Percentiles rank a stretch among this genome's conserved stretches.
Conservation (phyloP, 2,888 invertebrate genomes). For the Leptinotarsa haldemani region DNA sequence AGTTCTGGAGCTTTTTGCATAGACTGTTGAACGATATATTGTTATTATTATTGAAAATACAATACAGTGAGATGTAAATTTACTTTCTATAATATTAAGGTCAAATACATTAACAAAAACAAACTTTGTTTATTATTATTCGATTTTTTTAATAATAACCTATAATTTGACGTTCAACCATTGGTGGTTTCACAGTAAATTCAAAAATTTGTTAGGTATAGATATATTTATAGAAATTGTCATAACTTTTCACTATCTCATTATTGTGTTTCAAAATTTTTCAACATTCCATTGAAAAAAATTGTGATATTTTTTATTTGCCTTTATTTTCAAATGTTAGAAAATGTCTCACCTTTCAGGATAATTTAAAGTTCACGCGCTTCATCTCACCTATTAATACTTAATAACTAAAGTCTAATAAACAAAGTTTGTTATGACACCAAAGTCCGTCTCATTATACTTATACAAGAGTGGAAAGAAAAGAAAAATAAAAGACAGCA, state of each 20-base stretch:
- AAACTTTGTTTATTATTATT: constrained; percentile 46
- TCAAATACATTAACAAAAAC: constrained; percentile 36
- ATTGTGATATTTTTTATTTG: constrained; percentile 29
- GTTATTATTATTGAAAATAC: constrained; percentile 45
- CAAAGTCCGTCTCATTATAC: constrained; percentile 47
- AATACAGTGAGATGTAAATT: constrained; percentile 48
- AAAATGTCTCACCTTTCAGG: neutral
- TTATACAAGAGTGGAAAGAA: constrained; percentile 37
- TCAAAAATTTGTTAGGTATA: no score
- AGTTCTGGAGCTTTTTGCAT: constrained; percentile 46
- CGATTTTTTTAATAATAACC: constrained; percentile 16
- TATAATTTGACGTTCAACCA: neutral
- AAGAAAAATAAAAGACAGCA: constrained; percentile 38
- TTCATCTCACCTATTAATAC: neutral
- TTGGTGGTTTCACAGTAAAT: no score
- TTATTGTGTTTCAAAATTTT: constrained; percentile 1
- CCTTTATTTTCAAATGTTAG: constrained; percentile 4
- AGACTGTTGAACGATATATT: constrained; percentile 49
- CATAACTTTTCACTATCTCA: neutral
- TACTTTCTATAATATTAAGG: constrained; percentile 42
- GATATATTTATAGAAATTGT: neutral
- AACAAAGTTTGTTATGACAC: constrained; percentile 42
- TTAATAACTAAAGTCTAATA: constrained; percentile 27
- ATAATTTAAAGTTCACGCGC: constrained; percentile 5
- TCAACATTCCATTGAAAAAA: constrained; percentile 35